Percentiles rank a stretch among this genome's conserved stretches.
Conservation (phyloP, 2,797 vertebrate genomes). For the Macropodus opercularis region DNA sequence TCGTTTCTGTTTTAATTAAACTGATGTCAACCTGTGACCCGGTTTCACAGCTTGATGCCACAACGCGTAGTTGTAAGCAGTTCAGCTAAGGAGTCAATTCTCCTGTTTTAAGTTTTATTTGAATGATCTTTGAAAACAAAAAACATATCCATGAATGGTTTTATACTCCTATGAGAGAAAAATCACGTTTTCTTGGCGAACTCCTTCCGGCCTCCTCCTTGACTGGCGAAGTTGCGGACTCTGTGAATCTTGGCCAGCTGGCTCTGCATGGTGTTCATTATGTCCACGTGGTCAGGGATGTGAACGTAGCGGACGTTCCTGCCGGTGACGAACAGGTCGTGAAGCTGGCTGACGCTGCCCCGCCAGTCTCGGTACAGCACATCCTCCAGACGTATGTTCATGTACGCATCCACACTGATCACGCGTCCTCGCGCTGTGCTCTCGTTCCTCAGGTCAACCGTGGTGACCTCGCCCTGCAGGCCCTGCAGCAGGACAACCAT, state of each 20-base stretch:
- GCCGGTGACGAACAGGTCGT: conserved; percentile 91
- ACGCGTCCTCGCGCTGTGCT: conserved; percentile 86
- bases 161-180: background rate
- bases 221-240: conserved; percentile 85
- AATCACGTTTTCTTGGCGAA: conserved; percentile 74
- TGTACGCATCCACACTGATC: conserved; percentile 93
- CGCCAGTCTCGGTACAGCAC: conserved; percentile 86
- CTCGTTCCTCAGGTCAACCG: conserved; percentile 93
- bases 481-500: conserved; percentile 94
- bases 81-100: background rate
- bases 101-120: too few relatives aligned
- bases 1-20: background rate
- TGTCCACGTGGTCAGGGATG: conserved; percentile 91
- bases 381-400: conserved; percentile 90
- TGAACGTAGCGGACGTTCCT: conserved; percentile 94
- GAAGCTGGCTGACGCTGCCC: conserved; percentile 78
- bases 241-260: conserved; percentile 89
- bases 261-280: conserved; percentile 85
- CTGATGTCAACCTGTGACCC: background rate
- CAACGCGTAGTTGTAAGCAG: background rate
- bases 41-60: background rate
- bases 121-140: background rate
- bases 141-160: background rate
- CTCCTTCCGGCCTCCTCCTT: conserved; percentile 86
- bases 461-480: conserved; percentile 87